Conservation (phyloP, 2,113 vertebrate species). For the Lutjanus erythropterus region DNA sequence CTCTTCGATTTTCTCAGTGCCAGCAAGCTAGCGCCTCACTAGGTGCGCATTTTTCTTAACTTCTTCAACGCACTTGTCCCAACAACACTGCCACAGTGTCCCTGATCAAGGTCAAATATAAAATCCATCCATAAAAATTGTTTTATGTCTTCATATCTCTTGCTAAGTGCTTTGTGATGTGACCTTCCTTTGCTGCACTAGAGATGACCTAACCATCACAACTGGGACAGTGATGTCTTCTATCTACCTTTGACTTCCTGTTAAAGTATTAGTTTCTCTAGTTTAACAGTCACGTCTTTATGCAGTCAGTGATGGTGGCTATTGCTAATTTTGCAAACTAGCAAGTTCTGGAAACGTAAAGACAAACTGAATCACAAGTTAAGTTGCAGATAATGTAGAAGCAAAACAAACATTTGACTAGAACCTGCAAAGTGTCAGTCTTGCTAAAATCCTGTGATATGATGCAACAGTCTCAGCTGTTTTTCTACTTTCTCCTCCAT, state of each 20-base stretch:
- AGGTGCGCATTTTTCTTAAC: background rate
- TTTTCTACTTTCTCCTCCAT: background rate
- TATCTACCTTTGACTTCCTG: background rate
- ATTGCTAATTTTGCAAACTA: no score
- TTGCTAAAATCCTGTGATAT: no score
- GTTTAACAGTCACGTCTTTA: background rate
- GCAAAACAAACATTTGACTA: background rate
- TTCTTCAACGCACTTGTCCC: background rate
- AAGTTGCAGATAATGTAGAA: background rate
- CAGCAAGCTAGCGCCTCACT: background rate
- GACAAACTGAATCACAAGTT: background rate
- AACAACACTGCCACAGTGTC: background rate
- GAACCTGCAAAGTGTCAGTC: background rate
- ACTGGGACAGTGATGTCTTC: no score
- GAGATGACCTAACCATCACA: background rate
- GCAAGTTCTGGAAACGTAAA: background rate
- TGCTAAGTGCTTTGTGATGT: background rate
- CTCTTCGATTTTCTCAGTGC: background rate
- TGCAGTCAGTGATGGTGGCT: background rate
- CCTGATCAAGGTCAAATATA: slow-evolving; percentile 4
- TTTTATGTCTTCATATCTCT: background rate
- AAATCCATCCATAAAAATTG: background rate
- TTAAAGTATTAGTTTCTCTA: background rate
- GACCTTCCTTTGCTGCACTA: background rate
- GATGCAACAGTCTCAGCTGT: background rate